A percentile compares a stretch with the other conserved stretches of the same genome.
These are phyloP conservation scores for Bombyx mori DNA, from an alignment of 1,140 invertebrate genomes.

Conservation along the genomic window DNA sequence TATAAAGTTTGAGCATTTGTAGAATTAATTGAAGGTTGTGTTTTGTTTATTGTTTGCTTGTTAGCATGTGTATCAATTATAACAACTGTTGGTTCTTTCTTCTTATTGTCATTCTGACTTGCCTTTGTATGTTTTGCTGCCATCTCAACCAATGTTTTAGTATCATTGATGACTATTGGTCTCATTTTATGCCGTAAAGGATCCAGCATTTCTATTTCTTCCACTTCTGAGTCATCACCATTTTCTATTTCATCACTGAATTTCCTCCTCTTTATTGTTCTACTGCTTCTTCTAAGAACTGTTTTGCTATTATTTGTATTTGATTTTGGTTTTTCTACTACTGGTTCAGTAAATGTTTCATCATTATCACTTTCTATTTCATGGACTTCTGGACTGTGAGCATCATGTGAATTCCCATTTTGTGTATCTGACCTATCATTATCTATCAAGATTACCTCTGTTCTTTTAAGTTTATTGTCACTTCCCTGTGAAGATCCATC, in stretches of 20 bases:
- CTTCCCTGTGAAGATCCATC: conserved; percentile 32
- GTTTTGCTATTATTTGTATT: conserved; percentile 33
- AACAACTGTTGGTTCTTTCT: conserved; percentile 83
- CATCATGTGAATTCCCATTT: conserved; percentile 25
- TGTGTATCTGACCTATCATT: conserved; percentile 22
- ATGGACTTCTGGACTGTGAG: conserved; percentile 29
- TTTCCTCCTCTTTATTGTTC: conserved; percentile 76
- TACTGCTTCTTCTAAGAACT: conserved; percentile 74
- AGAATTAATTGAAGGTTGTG: conserved; percentile 4
- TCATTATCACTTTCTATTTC: conserved; percentile 43
- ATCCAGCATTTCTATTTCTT: conserved; percentile 76
- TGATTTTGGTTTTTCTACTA: conserved; percentile 28
- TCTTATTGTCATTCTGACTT: conserved; percentile 62
- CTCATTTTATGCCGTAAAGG: conserved; percentile 66
- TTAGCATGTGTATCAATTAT: conserved; percentile 84
- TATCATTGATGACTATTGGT: conserved; percentile 81
- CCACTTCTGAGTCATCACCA: conserved; percentile 75
- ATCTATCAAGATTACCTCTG: conserved; percentile 26
- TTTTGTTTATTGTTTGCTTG: conserved; percentile 10
- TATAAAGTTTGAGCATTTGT: conserved; percentile 44
- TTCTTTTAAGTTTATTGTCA: conserved; percentile 23
- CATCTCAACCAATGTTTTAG: conserved; percentile 81
- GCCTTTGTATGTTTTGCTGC: conserved; percentile 67
- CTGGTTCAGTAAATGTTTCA: conserved; percentile 20
- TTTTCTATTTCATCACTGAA: conserved; percentile 76